A percentile compares a stretch with the other conserved stretches of the same genome.
phyloP scores from a whole-genome alignment of 2,888 invertebrate species.

The Mythimna lalbum region DNA sequence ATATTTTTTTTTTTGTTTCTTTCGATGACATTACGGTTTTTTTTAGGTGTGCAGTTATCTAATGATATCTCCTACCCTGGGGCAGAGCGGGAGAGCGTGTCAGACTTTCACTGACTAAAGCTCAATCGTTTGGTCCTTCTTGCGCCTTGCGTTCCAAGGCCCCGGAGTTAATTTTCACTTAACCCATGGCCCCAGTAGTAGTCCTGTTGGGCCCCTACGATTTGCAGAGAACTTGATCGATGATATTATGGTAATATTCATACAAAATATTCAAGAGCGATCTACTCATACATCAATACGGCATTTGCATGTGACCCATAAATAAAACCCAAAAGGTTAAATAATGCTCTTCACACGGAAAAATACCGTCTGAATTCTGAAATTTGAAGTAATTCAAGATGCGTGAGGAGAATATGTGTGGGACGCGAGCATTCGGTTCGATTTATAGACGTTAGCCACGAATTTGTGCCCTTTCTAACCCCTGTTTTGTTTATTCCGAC shows the following conservation, averaged over 20 bases:
- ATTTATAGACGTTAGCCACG: conserved; percentile 71
- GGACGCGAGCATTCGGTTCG: conserved; percentile 64
- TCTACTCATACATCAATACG: conserved; percentile 21
- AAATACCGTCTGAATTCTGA: conserved; percentile 66
- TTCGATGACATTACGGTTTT: neutral
- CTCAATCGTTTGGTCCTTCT: too few relatives aligned
- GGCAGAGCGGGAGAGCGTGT: too few relatives aligned
- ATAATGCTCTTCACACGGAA: conserved; percentile 62
- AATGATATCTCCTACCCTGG: too few relatives aligned
- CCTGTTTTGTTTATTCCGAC: conserved; percentile 65
- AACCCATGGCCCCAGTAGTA: too few relatives aligned
- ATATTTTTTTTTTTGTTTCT: neutral
- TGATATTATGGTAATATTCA: too few relatives aligned
- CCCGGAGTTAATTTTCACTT: too few relatives aligned
- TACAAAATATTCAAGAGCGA: neutral
- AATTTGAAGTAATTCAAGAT: conserved; percentile 67
- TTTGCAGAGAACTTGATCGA: too few relatives aligned
- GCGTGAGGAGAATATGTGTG: conserved; percentile 70
- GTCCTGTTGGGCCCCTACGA: too few relatives aligned
- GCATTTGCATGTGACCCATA: conserved; percentile 52
- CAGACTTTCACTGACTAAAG: too few relatives aligned
- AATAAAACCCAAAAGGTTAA: conserved; percentile 63
- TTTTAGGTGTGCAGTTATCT: too few relatives aligned
- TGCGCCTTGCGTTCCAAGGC: too few relatives aligned
- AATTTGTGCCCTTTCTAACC: conserved; percentile 68